Base-by-base conservation (phyloP, 2,888 invertebrate genomes). In the Cylindroiulus punctatus region DNA sequence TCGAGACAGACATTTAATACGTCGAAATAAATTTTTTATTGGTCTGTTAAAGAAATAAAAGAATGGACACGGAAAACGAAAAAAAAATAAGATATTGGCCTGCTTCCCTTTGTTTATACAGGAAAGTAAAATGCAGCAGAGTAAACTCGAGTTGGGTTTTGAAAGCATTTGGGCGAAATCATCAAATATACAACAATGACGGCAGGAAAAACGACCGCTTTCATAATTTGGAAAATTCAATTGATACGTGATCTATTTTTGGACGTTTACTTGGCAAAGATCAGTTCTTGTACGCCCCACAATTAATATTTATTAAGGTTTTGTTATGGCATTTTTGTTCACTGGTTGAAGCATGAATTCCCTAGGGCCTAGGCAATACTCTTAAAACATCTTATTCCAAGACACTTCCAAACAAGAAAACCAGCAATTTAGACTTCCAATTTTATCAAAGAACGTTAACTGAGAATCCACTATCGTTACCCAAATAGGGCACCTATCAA, bases 1-100 rank as follows among this genome's bases (percentile, higher is more conserved):
- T 12, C 19, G 52, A 52, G n/a, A 19, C n/a, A 17, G 52, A 52
- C 52, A 52, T 52, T 52, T 52, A 52, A 52, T 52, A 17, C 52
- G 52, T 52, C 52, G 52, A 52, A 52, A 52, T 52, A 52, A 52
- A 52, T 52, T 52, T 52, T 52, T 52, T 52, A 52, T 52, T 52
- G 12, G 52, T 12, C n/a, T 52, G 52, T 52, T 52, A 52, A 52
- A 52, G 52, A 52, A 52, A 52, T 52, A n/a, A 52, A 52, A 52
- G 52, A 52, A 17, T n/a, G 12, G 52, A n/a, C 52, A 52, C 52
- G 52, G 52, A 52, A n/a, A n/a, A 52, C n/a, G n/a, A 52, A 52
- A 19, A 52, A 7, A 19, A 19, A 19, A 4, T 36, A 36, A 2
- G 52, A 52, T 52, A 52, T 52, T n/a, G n/a, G 52, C n/a, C 52